Percentiles rank a stretch among this genome's conserved stretches.
phyloP scores from a whole-genome alignment of 2,797 vertebrate genomes.

The Lacerta viridis region DNA sequence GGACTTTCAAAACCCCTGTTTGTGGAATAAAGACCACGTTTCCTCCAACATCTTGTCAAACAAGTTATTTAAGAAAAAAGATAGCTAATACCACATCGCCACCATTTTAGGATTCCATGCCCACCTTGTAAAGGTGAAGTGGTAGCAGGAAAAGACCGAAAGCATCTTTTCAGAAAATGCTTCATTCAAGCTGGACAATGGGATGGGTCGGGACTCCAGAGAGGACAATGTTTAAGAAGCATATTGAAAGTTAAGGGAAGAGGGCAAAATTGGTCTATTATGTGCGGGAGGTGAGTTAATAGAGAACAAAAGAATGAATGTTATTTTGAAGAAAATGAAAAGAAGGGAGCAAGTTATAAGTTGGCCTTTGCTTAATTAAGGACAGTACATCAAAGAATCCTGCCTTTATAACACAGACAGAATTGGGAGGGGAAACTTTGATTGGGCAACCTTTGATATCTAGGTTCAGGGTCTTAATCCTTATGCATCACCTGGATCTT shows the following conservation, averaged over 20 bases:
- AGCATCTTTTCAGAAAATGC: not conserved
- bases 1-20: not conserved
- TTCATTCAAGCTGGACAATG: not conserved
- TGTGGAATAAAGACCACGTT: not conserved
- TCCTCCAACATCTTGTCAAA: not conserved
- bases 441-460: not conserved
- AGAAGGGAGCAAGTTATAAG: not conserved
- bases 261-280: not conserved
- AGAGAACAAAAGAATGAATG: not conserved
- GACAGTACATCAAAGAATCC: slow-evolving; percentile 4
- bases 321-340: not conserved
- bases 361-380: slow-evolving; percentile 26
- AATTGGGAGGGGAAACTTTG: not conserved
- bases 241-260: not conserved
- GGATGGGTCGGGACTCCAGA: not conserved
- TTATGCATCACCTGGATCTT: not conserved
- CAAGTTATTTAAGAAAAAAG: slow-evolving; percentile 4
- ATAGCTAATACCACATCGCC: not conserved
- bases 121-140: not conserved
- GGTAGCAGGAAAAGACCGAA: not conserved
- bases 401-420: not conserved
- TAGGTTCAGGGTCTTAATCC: not conserved
- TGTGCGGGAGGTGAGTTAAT: not conserved
- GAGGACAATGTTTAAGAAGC: not conserved
- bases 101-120: not conserved